Conservation (phyloP, 2,888 invertebrate genomes). For the Automeris io region DNA sequence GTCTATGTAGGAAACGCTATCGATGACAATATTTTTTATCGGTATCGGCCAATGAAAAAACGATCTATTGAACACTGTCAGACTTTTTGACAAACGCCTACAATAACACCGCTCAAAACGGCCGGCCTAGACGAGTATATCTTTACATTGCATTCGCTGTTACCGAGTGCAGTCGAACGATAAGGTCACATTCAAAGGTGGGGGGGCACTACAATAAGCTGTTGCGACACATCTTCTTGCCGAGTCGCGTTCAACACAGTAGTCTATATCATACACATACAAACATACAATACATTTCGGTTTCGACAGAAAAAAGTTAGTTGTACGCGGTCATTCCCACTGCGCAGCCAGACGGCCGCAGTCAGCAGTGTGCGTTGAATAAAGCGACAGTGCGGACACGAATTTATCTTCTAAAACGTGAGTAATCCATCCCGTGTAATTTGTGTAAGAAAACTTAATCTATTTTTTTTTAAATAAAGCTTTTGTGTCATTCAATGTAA, state of each 20-base stretch:
- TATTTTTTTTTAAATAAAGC: not conserved
- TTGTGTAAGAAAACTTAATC: not conserved
- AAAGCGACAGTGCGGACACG: conserved; percentile 47
- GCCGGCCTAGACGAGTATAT: conserved; percentile 22
- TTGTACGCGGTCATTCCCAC: conserved; percentile 40
- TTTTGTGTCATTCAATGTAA: not conserved
- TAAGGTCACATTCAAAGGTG: conserved; percentile 64
- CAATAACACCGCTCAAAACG: conserved; percentile 15
- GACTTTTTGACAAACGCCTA: conserved; percentile 12
- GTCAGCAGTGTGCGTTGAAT: conserved; percentile 55
- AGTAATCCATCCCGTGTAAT: conserved; percentile 27
- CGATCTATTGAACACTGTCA: conserved; percentile 2
- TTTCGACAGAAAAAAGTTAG: conserved; percentile 35
- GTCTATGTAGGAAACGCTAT: too few species aligned
- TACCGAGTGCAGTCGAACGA: conserved; percentile 61
- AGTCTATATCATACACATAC: not conserved
- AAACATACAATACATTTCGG: conserved; percentile 15
- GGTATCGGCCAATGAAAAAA: not conserved
- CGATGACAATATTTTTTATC: too few species aligned
- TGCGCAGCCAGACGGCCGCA: conserved; percentile 40
- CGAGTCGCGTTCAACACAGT: conserved; percentile 8
- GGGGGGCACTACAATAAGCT: conserved; percentile 44
- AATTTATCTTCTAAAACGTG: conserved; percentile 35
- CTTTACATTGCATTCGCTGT: conserved; percentile 45
- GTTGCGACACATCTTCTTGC: conserved; percentile 39